Evolutionary conservation across 2,113 vertebrate genomes (phyloP).

Genomic region (Coracopsis vasa): DNA sequence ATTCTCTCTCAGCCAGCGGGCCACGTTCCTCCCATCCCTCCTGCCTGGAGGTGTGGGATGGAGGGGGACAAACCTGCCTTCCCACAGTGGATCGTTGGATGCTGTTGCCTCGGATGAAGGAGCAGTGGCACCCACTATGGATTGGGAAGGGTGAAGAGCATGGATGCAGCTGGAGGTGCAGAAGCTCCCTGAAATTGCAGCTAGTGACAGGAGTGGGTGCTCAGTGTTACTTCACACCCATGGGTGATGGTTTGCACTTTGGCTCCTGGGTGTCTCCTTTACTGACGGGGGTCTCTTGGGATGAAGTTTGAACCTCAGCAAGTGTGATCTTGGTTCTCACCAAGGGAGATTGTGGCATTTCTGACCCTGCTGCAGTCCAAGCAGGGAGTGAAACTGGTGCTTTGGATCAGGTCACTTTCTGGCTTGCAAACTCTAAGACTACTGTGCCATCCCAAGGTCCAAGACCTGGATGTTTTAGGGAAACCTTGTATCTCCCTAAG

Average conservation of each 20-base stretch:
- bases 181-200: rapidly evolving
- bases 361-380: not conserved
- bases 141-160: not conserved
- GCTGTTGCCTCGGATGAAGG: not conserved
- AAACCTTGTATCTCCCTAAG: not conserved
- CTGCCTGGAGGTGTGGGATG: not conserved
- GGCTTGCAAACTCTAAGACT: not conserved
- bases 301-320: not conserved
- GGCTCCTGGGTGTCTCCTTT: not conserved
- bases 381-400: not conserved
- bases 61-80: not conserved
- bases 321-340: not conserved
- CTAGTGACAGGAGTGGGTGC: not conserved
- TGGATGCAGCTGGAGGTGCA: not conserved
- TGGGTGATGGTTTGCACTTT: not conserved
- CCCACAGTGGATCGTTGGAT: rapidly evolving
- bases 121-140: rapidly evolving
- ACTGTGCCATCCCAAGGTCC: not conserved
- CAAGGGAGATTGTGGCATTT: rapidly evolving
- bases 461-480: not conserved
- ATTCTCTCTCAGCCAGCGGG: not conserved
- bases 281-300: not conserved
- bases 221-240: rapidly evolving
- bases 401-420: not conserved
- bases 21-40: not conserved